phyloP scores from a whole-genome alignment of 23 tunicate genomes.

The Ciona savignyi region DNA sequence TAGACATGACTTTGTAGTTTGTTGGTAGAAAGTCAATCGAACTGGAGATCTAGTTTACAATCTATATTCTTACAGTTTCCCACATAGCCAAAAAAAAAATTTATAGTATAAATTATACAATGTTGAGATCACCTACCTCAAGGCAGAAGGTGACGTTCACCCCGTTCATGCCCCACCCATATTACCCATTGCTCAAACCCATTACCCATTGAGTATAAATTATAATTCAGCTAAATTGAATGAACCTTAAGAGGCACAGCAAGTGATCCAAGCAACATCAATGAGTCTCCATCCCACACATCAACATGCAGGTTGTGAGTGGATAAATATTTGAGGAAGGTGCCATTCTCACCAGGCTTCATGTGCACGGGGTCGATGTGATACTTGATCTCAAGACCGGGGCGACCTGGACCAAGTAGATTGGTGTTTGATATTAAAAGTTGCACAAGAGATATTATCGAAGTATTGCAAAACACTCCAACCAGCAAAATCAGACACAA shows the following conservation, averaged over 20 bases:
- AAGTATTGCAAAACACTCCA: too few relatives aligned
- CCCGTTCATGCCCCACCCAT: slow-evolving; percentile 76
- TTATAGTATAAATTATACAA: neutral
- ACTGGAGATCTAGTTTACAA: too few relatives aligned
- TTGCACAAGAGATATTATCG: too few relatives aligned
- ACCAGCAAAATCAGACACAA: too few relatives aligned
- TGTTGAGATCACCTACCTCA: slow-evolving; percentile 57
- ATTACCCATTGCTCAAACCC: slow-evolving; percentile 44
- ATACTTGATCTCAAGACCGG: slow-evolving; percentile 74
- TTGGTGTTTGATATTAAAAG: too few relatives aligned
- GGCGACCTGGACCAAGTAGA: slow-evolving; percentile 39
- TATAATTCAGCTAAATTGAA: neutral
- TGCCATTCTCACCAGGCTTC: slow-evolving; percentile 45
- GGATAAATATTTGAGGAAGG: slow-evolving; percentile 45
- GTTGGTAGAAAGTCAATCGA: too few relatives aligned
- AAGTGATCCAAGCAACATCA: slow-evolving; percentile 70
- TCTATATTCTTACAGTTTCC: neutral
- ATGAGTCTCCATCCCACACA: slow-evolving; percentile 90
- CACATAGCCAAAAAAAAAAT: neutral
- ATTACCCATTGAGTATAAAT: too few relatives aligned
- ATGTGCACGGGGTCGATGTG: slow-evolving; percentile 72
- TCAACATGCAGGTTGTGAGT: slow-evolving; percentile 68
- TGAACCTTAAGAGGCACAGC: slow-evolving; percentile 61
- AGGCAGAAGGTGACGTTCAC: slow-evolving; percentile 29
- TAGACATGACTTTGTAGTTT: too few relatives aligned